Percentiles rank a stretch among this genome's conserved stretches.
Conservation (phyloP, 2,797 vertebrate genomes). For the Balearica regulorum region DNA sequence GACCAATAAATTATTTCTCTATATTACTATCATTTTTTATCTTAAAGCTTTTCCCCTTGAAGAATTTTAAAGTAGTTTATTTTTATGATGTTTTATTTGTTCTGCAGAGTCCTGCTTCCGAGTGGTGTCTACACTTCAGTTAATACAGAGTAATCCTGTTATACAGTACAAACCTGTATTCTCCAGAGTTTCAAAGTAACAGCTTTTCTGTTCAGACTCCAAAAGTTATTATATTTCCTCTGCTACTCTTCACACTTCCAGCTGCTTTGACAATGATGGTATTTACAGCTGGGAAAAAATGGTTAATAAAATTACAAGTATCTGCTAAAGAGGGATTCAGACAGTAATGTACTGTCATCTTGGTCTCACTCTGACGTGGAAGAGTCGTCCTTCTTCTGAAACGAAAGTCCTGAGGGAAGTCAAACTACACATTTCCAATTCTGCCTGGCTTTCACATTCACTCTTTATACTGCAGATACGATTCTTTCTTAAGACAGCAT, state of each 20-base stretch:
- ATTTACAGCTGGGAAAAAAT: slow-evolving; percentile 20
- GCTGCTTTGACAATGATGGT: slow-evolving; percentile 1
- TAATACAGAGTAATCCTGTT: slow-evolving; percentile 15
- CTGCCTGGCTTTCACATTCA: not conserved
- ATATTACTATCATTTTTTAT: not conserved
- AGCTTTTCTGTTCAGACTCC: slow-evolving; percentile 6
- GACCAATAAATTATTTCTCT: not conserved
- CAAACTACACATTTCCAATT: not conserved
- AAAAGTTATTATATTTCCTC: not conserved
- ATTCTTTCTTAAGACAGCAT: not conserved
- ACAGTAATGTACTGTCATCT: not conserved
- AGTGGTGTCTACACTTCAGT: not conserved
- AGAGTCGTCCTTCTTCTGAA: not conserved
- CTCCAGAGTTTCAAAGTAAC: slow-evolving; percentile 41
- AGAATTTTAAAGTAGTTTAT: not conserved
- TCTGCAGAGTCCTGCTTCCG: not conserved
- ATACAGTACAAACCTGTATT: not conserved
- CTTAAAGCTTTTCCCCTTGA: not conserved
- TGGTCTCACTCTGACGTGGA: not conserved
- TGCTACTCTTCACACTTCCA: not conserved
- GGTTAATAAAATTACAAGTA: slow-evolving; percentile 34
- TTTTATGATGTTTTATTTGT: not conserved
- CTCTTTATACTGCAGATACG: not conserved
- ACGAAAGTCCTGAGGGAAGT: not conserved
- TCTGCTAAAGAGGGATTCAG: not conserved